A percentile compares a stretch with the other conserved stretches of the same genome.
phyloP scores from a whole-genome alignment of 2,797 vertebrate species.

The Diglossa cyanea region DNA sequence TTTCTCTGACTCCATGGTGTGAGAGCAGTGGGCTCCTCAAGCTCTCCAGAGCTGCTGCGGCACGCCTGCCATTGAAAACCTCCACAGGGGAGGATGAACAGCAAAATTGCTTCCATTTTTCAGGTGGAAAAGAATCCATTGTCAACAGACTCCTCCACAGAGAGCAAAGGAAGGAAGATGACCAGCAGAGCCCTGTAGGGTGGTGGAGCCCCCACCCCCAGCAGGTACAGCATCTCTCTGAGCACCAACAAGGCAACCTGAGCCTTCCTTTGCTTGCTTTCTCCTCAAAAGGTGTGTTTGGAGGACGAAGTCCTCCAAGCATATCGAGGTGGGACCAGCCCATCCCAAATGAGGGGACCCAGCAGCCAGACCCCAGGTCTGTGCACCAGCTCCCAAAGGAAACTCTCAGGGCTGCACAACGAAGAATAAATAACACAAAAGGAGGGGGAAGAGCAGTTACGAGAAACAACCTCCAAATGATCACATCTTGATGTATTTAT shows the following conservation, averaged over 20 bases:
- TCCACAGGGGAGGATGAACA: background rate
- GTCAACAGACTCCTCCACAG: background rate
- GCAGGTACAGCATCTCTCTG: background rate
- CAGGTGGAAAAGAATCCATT: background rate
- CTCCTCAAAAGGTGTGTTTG: background rate
- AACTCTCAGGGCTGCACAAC: rapidly evolving
- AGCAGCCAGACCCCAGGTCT: background rate
- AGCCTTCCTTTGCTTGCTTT: background rate
- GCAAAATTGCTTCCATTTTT: background rate
- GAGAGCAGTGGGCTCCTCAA: background rate
- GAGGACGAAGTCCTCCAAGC: background rate
- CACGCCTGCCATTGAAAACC: background rate
- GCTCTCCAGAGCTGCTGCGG: background rate
- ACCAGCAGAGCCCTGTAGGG: rapidly evolving
- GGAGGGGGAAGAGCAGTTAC: background rate
- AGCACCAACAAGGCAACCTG: rapidly evolving
- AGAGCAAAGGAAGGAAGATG: background rate
- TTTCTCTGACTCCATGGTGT: background rate
- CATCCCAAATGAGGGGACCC: rapidly evolving
- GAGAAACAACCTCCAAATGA: background rate
- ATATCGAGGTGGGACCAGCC: rapidly evolving
- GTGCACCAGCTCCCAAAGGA: background rate
- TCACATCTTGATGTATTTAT: background rate
- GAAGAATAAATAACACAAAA: background rate
- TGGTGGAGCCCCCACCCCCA: background rate